These are phyloP conservation scores for Cantharis lateralis DNA, from an alignment of 2,888 invertebrate species.

Conservation along the genomic window DNA sequence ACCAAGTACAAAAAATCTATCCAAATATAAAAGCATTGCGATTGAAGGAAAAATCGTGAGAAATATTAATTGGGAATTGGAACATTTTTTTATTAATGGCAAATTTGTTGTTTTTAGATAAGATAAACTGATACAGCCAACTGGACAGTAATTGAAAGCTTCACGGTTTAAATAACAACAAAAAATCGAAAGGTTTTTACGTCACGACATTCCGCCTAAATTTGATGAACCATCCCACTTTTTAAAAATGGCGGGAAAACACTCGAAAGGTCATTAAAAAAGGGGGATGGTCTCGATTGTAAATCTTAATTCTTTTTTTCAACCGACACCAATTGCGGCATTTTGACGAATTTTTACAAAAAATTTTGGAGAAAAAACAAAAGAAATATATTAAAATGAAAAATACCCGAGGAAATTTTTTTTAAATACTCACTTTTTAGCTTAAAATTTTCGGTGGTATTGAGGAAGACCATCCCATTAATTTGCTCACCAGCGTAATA, in stretches of 20 bases:
- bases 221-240: not conserved
- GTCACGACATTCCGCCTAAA: not conserved
- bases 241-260: not conserved
- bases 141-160: not conserved
- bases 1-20: not conserved
- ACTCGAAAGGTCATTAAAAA: not conserved
- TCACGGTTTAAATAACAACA: not conserved
- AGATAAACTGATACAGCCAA: not conserved
- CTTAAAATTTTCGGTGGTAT: slow-evolving; percentile 76
- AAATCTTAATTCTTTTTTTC: not conserved
- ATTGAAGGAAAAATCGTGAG: not conserved
- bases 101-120: not conserved
- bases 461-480: slow-evolving; percentile 68
- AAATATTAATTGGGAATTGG: not conserved
- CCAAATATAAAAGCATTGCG: not conserved
- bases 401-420: not conserved
- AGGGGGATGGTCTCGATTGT: not conserved
- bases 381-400: not conserved
- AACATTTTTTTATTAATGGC: not conserved
- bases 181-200: not conserved
- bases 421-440: slow-evolving; percentile 64
- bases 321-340: not conserved
- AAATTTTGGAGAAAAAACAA: not conserved
- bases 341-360: slow-evolving; percentile 20
- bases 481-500: slow-evolving; percentile 77